Percentiles rank a stretch among this genome's conserved stretches.
Conservation (phyloP, 2,113 vertebrate species). For the Chaenogobius annularis region DNA sequence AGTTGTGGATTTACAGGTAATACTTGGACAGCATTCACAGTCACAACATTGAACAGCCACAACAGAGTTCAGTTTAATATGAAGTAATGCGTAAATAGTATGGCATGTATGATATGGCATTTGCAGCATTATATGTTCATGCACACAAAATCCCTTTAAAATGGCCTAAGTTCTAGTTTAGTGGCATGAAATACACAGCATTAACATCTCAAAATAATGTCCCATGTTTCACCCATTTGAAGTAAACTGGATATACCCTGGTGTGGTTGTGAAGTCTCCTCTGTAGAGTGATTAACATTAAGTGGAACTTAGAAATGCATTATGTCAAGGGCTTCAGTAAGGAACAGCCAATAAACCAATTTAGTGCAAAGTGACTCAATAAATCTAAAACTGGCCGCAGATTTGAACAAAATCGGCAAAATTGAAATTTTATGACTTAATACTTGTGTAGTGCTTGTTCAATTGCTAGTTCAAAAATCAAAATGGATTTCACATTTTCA, state of each 20-base stretch:
- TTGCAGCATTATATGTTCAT: conserved; percentile 48
- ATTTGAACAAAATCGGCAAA: conserved; percentile 16
- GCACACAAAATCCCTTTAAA: conserved; percentile 45
- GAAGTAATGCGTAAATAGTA: conserved; percentile 46
- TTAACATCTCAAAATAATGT: conserved; percentile 6
- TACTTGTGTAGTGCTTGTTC: conserved; percentile 38
- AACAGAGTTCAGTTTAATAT: conserved; percentile 57
- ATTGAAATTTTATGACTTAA: conserved; percentile 11
- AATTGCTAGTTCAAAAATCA: conserved; percentile 19
- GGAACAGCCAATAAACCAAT: conserved; percentile 10
- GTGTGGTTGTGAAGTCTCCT: conserved; percentile 20
- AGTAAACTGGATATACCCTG: conserved; percentile 8
- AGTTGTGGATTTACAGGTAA: conserved; percentile 71
- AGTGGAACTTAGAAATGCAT: conserved; percentile 34
- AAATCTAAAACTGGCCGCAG: conserved; percentile 29
- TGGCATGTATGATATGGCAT: conserved; percentile 34
- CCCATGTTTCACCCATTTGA: conserved; percentile 33
- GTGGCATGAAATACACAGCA: conserved; percentile 30
- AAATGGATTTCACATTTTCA: conserved; percentile 23
- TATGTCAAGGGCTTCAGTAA: conserved; percentile 10
- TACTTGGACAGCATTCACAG: conserved; percentile 69
- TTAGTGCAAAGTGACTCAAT: conserved; percentile 60
- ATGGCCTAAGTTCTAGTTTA: conserved; percentile 25
- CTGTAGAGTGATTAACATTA: conserved; percentile 37
- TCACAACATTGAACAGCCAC: conserved; percentile 55